Conservation (phyloP, 2,888 invertebrate species). For the Plagodis pulveraria region DNA sequence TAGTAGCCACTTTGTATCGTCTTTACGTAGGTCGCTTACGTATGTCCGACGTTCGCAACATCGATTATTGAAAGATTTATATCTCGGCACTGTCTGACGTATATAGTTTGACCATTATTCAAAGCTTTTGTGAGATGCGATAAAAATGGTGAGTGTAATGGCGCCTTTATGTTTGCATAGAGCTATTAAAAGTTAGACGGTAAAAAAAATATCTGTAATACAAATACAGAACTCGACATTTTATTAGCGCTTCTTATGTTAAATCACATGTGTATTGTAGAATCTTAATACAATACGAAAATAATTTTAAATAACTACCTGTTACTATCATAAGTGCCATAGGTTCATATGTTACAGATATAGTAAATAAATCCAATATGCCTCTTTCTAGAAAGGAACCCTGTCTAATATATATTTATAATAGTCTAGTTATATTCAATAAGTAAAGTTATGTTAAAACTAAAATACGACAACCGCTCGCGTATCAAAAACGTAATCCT, state of each 20-base stretch:
- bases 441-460: constrained; percentile 12
- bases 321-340: no score
- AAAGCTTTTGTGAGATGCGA: constrained; percentile 68
- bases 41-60: constrained; percentile 45
- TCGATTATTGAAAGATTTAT: constrained; percentile 83
- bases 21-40: constrained; percentile 4
- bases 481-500: constrained; percentile 53
- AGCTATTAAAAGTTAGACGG: constrained; percentile 2
- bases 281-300: no score
- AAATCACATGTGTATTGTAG: no score
- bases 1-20: no score
- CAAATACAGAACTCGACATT: no score
- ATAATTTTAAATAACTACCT: no score
- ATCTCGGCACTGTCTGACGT: constrained; percentile 67
- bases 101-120: constrained; percentile 74
- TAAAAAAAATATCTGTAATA: no score
- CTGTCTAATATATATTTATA: no score
- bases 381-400: constrained; percentile 4
- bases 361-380: constrained; percentile 1
- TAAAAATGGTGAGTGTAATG: constrained; percentile 56
- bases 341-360: no score
- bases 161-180: constrained; percentile 25
- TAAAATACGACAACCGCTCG: constrained; percentile 80
- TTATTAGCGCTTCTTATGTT: no score
- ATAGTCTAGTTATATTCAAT: no score